Evolutionary conservation across 2,888 invertebrate species (phyloP).

Genomic region (Hirtodrosophila trivittata): DNA sequence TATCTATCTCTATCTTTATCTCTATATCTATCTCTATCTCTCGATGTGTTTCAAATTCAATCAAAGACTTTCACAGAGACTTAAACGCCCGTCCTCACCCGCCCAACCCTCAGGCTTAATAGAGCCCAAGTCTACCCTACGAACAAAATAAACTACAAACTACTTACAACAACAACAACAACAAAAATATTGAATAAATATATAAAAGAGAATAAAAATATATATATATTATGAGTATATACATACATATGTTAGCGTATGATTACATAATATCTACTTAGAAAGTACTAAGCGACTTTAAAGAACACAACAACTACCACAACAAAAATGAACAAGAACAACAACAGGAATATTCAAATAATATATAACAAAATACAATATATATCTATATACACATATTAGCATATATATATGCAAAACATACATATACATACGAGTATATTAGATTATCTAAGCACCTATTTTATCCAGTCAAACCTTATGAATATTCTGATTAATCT

Average conservation of each 20-base stretch:
- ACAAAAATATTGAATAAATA: background rate
- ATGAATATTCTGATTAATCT: slow-evolving; percentile 18
- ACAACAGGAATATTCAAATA: slow-evolving; percentile 33
- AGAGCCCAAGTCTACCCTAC: slow-evolving; percentile 23
- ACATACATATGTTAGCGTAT: no score
- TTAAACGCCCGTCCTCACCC: slow-evolving; percentile 53
- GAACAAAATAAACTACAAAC: slow-evolving; percentile 26
- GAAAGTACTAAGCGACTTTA: no score
- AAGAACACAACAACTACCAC: no score
- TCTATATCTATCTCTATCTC: slow-evolving; percentile 12
- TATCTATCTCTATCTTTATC: background rate
- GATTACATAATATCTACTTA: no score
- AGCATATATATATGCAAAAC: slow-evolving; percentile 12
- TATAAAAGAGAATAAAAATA: slow-evolving; percentile 1
- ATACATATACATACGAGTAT: slow-evolving; percentile 5
- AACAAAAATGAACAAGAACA: slow-evolving; percentile 16
- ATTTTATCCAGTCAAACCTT: slow-evolving; percentile 26
- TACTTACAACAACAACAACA: background rate
- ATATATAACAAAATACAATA: slow-evolving; percentile 14
- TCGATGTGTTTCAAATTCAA: slow-evolving; percentile 51
- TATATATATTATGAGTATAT: no score
- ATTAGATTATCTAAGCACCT: background rate
- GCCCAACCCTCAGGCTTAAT: slow-evolving; percentile 44
- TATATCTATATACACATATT: slow-evolving; percentile 18
- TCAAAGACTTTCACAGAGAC: slow-evolving; percentile 52